These are phyloP conservation scores for Acanthosepion lycidas DNA, from an alignment of 2,888 invertebrate genomes.

Conservation along the genomic window DNA sequence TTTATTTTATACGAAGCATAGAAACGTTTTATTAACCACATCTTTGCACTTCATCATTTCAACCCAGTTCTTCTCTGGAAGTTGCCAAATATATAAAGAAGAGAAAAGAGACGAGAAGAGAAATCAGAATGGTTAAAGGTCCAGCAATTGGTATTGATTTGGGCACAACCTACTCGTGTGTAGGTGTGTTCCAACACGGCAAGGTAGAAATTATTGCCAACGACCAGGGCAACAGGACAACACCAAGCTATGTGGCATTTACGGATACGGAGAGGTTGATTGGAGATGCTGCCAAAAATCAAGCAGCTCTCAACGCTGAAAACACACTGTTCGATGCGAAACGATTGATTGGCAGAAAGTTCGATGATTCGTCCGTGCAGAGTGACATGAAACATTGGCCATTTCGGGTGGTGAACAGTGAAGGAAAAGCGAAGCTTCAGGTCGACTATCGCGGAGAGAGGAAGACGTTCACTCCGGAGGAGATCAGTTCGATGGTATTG, in stretches of 20 bases:
- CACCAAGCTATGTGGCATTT: constrained; percentile 83
- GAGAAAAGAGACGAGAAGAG: neutral
- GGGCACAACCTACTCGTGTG: constrained; percentile 85
- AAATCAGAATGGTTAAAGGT: neutral
- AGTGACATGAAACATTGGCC: constrained; percentile 60
- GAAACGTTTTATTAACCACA: too few species aligned
- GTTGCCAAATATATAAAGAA: too few species aligned
- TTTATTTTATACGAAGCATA: too few species aligned
- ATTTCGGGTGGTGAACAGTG: constrained; percentile 58
- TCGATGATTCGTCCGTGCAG: constrained; percentile 55
- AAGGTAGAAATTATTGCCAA: constrained; percentile 76
- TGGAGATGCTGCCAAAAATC: constrained; percentile 76
- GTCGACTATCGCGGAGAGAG: constrained; percentile 82
- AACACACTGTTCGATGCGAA: constrained; percentile 79
- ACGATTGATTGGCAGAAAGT: constrained; percentile 57
- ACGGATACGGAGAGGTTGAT: constrained; percentile 76
- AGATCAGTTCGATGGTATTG: constrained; percentile 91
- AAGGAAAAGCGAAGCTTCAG: constrained; percentile 65
- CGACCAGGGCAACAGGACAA: constrained; percentile 81
- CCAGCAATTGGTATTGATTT: constrained; percentile 87
- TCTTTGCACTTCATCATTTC: too few species aligned
- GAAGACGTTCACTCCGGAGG: constrained; percentile 90
- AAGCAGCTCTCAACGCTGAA: constrained; percentile 80
- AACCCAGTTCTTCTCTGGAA: too few species aligned
- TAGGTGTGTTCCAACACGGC: constrained; percentile 73